Conservation (phyloP, 2,888 invertebrate species). For the Cantharis lateralis region DNA sequence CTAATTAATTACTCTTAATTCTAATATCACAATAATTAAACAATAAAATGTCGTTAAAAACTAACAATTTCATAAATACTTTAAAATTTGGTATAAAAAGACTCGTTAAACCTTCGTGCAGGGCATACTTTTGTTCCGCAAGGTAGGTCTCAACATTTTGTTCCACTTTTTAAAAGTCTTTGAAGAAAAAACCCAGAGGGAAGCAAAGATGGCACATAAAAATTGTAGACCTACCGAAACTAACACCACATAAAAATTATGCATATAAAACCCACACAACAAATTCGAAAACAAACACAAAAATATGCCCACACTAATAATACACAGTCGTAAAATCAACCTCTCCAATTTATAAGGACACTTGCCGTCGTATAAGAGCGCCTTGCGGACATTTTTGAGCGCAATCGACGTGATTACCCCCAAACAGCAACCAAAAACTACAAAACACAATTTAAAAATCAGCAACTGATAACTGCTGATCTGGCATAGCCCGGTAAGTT, state of each 20-base stretch:
- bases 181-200: constrained; percentile 50
- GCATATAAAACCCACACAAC: constrained; percentile 59
- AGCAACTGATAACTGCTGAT: constrained; percentile 54
- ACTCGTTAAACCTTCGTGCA: constrained; percentile 40
- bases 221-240: constrained; percentile 43
- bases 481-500: constrained; percentile 83
- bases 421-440: constrained; percentile 69
- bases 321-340: constrained; percentile 75
- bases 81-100: constrained; percentile 1
- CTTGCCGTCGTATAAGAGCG: constrained; percentile 61
- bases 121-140: constrained; percentile 38
- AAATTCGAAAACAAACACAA: constrained; percentile 73
- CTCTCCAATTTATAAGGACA: constrained; percentile 66
- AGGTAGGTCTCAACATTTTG: constrained; percentile 41
- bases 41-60: not conserved
- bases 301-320: constrained; percentile 78
- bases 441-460: constrained; percentile 42
- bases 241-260: constrained; percentile 42
- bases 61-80: not conserved
- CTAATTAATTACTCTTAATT: not conserved
- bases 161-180: constrained; percentile 51
- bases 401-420: constrained; percentile 77
- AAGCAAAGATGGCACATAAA: constrained; percentile 45
- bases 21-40: constrained; percentile 2
- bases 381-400: constrained; percentile 72